Evolutionary conservation across 2,113 vertebrate species (phyloP).

Genomic region (Rafetus swinhoei): DNA sequence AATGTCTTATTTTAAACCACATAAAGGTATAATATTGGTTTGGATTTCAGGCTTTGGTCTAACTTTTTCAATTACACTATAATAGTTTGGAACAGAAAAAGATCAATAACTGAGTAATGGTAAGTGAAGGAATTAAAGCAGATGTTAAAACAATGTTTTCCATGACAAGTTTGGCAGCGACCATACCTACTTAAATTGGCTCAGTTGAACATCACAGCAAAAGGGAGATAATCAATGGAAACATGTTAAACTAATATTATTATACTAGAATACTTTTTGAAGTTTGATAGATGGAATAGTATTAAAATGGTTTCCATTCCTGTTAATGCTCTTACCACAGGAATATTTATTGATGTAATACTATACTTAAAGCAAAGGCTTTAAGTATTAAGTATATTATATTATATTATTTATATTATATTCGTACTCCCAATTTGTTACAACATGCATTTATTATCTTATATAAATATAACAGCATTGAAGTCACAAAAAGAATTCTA

Average conservation of each 20-base stretch:
- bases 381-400: not conserved
- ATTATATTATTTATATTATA: not conserved
- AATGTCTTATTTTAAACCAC: not conserved
- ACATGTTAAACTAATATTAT: not conserved
- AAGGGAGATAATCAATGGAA: not conserved
- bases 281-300: not conserved
- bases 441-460: not conserved
- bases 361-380: not conserved
- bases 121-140: not conserved
- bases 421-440: not conserved
- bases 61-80: not conserved
- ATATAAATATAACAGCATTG: too few relatives aligned
- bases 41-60: not conserved
- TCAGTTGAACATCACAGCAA: not conserved
- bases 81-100: not conserved
- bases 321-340: not conserved
- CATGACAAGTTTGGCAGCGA: not conserved
- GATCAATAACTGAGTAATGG: not conserved
- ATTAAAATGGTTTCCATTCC: not conserved
- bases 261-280: not conserved
- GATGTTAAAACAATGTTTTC: not conserved
- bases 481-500: not conserved
- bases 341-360: not conserved
- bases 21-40: accelerated
- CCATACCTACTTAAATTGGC: not conserved